These are phyloP conservation scores for Actenoides hombroni DNA, from an alignment of 2,113 vertebrate genomes.

Conservation along the genomic window DNA sequence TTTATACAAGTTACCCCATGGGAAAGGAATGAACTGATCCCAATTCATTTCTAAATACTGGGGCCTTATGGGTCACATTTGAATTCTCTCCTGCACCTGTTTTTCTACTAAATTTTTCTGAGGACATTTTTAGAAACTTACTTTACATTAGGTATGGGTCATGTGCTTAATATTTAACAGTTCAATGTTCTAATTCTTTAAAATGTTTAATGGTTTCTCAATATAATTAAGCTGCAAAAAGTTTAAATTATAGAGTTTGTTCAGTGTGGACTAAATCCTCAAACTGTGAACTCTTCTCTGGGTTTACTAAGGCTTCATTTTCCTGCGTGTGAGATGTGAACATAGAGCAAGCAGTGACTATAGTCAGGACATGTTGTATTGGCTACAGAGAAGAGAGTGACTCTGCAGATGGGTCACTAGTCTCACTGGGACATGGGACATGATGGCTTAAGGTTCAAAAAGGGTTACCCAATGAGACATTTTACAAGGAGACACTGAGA, in stretches of 20 bases:
- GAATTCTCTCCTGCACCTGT: constrained; percentile 72
- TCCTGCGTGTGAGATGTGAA: neutral
- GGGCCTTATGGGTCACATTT: constrained; percentile 72
- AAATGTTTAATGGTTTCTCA: constrained; percentile 5
- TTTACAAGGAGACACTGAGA: neutral
- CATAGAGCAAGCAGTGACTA: neutral
- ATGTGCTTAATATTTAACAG: constrained; percentile 52
- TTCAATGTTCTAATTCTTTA: constrained; percentile 51
- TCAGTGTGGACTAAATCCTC: neutral
- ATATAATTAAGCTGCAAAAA: constrained; percentile 24
- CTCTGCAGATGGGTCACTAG: neutral
- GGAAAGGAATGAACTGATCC: constrained; percentile 77
- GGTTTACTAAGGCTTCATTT: neutral
- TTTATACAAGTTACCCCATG: constrained; percentile 80
- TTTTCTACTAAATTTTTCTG: constrained; percentile 64
- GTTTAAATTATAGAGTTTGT: neutral
- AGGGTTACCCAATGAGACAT: neutral
- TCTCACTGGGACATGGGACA: neutral
- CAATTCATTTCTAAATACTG: constrained; percentile 77
- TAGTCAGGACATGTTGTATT: neutral
- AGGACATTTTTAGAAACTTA: constrained; percentile 51
- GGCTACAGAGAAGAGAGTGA: neutral
- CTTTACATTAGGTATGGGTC: constrained; percentile 32
- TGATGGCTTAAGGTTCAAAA: neutral
- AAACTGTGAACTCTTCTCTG: neutral